These are phyloP conservation scores for Cyclina sinensis DNA, from an alignment of 1,140 invertebrate genomes.

Conservation along the genomic window DNA sequence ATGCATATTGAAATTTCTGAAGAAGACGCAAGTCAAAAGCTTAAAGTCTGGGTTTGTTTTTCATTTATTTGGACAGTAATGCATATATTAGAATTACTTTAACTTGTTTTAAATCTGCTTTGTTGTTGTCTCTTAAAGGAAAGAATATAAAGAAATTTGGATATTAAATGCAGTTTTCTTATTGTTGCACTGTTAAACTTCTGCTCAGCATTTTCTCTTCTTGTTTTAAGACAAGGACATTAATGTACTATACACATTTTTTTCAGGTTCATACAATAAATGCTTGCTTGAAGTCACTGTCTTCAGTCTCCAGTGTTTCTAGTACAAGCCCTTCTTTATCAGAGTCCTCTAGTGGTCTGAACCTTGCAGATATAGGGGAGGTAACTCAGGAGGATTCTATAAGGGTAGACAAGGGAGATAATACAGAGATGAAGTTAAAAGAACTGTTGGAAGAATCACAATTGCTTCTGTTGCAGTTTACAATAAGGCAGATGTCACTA, in stretches of 20 bases:
- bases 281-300: conserved; percentile 39
- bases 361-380: conserved; percentile 43
- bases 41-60: too few relatives aligned
- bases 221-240: too few relatives aligned
- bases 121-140: too few relatives aligned
- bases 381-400: neutral
- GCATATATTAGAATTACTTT: too few relatives aligned
- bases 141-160: too few relatives aligned
- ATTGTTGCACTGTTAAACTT: too few relatives aligned
- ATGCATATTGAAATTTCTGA: too few relatives aligned
- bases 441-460: conserved; percentile 87
- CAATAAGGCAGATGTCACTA: conserved; percentile 94
- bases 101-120: too few relatives aligned
- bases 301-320: neutral
- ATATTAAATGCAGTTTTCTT: too few relatives aligned
- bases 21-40: too few relatives aligned
- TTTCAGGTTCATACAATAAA: conserved; percentile 59
- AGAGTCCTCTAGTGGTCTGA: conserved; percentile 37
- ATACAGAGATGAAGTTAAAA: conserved; percentile 69
- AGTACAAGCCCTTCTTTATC: conserved; percentile 22
- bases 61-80: too few relatives aligned
- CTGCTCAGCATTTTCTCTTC: too few relatives aligned
- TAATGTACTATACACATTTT: neutral
- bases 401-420: conserved; percentile 24
- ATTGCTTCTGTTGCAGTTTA: conserved; percentile 94